Evolutionary conservation across 2,797 vertebrate species (phyloP).

Genomic region (Buceros bicornis): DNA sequence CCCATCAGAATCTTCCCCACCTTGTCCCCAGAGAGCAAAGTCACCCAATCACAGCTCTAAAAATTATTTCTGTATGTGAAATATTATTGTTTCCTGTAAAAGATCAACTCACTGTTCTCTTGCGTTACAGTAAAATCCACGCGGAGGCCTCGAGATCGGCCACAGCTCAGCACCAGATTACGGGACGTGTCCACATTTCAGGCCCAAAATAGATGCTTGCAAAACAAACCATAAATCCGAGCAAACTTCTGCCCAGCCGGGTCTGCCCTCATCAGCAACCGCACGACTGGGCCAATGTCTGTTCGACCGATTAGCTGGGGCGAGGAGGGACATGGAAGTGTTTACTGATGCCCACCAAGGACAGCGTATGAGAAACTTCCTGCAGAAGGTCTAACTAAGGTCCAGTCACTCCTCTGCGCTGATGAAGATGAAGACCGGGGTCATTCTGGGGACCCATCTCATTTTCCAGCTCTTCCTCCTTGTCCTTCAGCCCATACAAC

Average conservation of each 20-base stretch:
- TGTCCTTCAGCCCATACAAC: not conserved
- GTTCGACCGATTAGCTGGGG: accelerated
- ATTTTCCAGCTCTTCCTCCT: not conserved
- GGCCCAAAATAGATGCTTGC: not conserved
- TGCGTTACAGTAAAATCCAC: not conserved
- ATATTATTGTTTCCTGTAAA: slow-evolving; percentile 42
- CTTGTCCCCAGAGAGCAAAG: slow-evolving; percentile 10
- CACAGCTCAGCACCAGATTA: not conserved
- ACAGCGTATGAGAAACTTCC: not conserved
- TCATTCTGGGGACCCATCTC: not conserved
- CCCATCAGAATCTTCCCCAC: slow-evolving; percentile 21
- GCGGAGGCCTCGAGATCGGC: not conserved
- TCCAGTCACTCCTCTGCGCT: accelerated
- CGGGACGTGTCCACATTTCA: not conserved
- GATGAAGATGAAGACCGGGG: not conserved
- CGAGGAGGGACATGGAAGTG: not conserved
- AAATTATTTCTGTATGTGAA: slow-evolving; percentile 39
- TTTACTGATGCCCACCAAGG: not conserved
- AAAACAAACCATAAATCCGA: not conserved
- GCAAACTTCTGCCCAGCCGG: not conserved
- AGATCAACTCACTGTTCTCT: slow-evolving; percentile 6
- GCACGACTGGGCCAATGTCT: accelerated
- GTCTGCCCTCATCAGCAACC: not conserved
- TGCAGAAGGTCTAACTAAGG: not conserved
- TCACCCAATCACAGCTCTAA: not conserved